Evolutionary conservation across 2,113 vertebrate genomes (phyloP).

Genomic region (Echinops telfairi): DNA sequence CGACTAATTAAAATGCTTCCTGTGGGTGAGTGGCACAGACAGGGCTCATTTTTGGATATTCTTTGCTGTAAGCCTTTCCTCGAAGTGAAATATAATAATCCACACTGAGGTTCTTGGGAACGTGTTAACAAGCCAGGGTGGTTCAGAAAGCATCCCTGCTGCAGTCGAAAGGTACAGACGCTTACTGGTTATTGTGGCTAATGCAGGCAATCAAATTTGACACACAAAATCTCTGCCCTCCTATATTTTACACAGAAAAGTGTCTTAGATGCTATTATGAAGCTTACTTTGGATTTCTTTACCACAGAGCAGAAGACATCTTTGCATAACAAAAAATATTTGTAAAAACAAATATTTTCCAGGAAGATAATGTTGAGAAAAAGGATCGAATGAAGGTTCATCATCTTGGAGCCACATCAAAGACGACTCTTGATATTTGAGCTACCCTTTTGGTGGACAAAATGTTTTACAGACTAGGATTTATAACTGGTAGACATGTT

Average conservation of each 20-base stretch:
- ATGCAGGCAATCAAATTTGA: not conserved
- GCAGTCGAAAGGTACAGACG: not conserved
- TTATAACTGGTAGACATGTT: not conserved
- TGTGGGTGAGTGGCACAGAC: conserved; percentile 77
- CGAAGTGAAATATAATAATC: conserved; percentile 82
- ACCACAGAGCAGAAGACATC: not conserved
- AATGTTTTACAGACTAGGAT: not conserved
- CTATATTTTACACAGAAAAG: not conserved
- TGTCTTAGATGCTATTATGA: not conserved
- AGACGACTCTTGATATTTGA: not conserved
- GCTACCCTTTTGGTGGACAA: not conserved
- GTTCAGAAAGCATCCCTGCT: conserved; percentile 71
- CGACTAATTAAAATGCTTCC: conserved; percentile 85
- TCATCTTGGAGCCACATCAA: not conserved
- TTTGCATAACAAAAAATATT: too few relatives aligned
- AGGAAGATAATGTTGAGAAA: conserved; percentile 9
- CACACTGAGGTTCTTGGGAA: conserved; percentile 74
- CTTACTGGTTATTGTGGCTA: not conserved
- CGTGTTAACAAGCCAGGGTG: conserved; percentile 78
- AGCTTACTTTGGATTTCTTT: not conserved
- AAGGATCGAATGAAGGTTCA: not conserved
- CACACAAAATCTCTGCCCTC: not conserved
- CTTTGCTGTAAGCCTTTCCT: conserved; percentile 75
- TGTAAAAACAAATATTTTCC: not conserved
- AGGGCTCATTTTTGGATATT: conserved; percentile 75